A percentile compares a stretch with the other conserved stretches of the same genome.
Conservation (phyloP, 2,888 invertebrate genomes). For the Petrophora chlorosata region DNA sequence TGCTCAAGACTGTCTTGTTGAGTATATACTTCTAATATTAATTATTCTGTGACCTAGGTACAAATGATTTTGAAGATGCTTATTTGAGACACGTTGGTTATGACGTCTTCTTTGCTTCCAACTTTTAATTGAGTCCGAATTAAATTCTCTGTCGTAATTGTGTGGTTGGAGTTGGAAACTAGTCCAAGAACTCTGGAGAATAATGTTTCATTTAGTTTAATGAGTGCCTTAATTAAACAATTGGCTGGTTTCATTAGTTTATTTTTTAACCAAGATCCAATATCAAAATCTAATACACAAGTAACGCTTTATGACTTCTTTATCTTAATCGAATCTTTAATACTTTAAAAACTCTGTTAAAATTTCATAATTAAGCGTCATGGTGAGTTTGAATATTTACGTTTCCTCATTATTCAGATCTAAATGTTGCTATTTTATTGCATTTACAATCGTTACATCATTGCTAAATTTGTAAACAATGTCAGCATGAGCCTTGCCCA, state of each 20-base stretch:
- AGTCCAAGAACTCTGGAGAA: slow-evolving; percentile 21
- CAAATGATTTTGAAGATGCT: slow-evolving; percentile 51
- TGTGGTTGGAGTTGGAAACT: slow-evolving; percentile 19
- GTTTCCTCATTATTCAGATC: too few relatives aligned
- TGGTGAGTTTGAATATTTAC: too few relatives aligned
- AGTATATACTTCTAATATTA: too few relatives aligned
- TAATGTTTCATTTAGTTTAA: slow-evolving; percentile 19
- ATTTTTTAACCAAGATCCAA: not conserved
- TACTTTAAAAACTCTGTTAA: too few relatives aligned
- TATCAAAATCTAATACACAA: not conserved
- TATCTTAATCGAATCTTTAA: not conserved
- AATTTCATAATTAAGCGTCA: not conserved
- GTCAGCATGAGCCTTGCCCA: slow-evolving; percentile 31
- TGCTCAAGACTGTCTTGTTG: slow-evolving; percentile 52
- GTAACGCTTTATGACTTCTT: not conserved
- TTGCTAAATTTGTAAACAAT: slow-evolving; percentile 15
- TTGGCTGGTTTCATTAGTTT: not conserved
- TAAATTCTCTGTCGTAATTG: slow-evolving; percentile 20
- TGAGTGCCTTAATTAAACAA: slow-evolving; percentile 15
- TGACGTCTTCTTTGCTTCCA: slow-evolving; percentile 34
- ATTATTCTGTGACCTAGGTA: too few relatives aligned
- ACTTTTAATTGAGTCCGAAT: slow-evolving; percentile 36
- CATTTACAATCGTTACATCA: not conserved
- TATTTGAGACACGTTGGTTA: slow-evolving; percentile 38
- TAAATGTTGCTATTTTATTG: not conserved